Percentiles rank a stretch among this genome's conserved stretches.
phyloP scores from a whole-genome alignment of 2,113 vertebrate species.

The Chloebia gouldiae region DNA sequence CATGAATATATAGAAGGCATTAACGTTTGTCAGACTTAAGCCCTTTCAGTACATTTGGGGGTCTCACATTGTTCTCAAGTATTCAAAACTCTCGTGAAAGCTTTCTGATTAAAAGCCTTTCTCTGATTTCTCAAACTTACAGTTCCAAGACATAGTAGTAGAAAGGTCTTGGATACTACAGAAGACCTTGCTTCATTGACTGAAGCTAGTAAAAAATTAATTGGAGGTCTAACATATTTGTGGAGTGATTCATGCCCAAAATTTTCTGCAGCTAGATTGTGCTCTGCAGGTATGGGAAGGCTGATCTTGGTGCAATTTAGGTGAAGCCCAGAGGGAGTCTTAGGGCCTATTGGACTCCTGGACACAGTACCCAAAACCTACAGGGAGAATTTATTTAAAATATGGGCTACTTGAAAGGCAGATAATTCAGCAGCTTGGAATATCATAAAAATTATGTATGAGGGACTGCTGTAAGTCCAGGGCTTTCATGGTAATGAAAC shows the following conservation, averaged over 20 bases:
- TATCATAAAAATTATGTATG: background rate
- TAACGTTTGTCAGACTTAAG: background rate
- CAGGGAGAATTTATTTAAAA: background rate
- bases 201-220: background rate
- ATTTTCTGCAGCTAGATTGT: background rate
- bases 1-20: slow-evolving; percentile 20
- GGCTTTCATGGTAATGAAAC: background rate
- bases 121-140: background rate
- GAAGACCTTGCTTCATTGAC: background rate
- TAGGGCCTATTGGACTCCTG: background rate
- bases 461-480: background rate
- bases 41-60: background rate
- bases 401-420: background rate
- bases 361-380: background rate
- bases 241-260: background rate
- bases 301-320: background rate
- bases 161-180: background rate
- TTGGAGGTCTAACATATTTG: background rate
- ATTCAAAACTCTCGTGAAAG: background rate
- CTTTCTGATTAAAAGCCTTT: background rate
- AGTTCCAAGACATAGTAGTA: background rate
- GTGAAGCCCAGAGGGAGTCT: background rate
- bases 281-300: background rate
- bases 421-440: background rate
- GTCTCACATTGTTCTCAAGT: background rate